These are phyloP conservation scores for Anaspis maculata DNA, from an alignment of 2,888 invertebrate genomes.

Conservation along the genomic window DNA sequence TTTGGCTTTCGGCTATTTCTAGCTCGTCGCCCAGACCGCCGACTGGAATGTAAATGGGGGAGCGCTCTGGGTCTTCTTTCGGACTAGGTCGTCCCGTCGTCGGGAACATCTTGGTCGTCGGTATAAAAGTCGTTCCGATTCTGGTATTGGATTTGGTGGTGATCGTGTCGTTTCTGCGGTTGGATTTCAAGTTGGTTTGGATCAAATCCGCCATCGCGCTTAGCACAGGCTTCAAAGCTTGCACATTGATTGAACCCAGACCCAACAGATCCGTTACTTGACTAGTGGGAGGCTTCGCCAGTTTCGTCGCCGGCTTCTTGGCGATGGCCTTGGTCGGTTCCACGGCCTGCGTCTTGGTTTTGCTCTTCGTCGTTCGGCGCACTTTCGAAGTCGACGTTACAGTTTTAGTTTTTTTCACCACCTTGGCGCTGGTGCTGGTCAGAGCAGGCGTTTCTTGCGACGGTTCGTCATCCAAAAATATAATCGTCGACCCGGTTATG, in stretches of 20 bases:
- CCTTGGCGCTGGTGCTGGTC: slow-evolving; percentile 28
- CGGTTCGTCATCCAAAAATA: slow-evolving; percentile 51
- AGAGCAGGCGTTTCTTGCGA: slow-evolving; percentile 41
- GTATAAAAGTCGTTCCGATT: no score
- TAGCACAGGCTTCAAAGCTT: slow-evolving; percentile 57
- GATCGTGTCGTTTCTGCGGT: slow-evolving; percentile 43
- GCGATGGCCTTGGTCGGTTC: slow-evolving; percentile 42
- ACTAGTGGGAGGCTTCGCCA: slow-evolving; percentile 25
- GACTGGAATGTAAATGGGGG: slow-evolving; percentile 71
- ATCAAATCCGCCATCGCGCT: slow-evolving; percentile 64
- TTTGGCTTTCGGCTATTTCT: slow-evolving; percentile 63
- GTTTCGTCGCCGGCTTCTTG: slow-evolving; percentile 33
- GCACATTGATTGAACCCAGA: slow-evolving; percentile 55
- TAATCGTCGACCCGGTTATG: slow-evolving; percentile 60
- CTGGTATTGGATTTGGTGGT: no score
- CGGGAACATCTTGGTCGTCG: slow-evolving; percentile 29
- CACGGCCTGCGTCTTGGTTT: slow-evolving; percentile 41
- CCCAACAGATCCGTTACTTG: slow-evolving; percentile 54
- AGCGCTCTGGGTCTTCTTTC: slow-evolving; percentile 33
- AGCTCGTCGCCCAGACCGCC: slow-evolving; percentile 54
- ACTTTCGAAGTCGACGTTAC: slow-evolving; percentile 26
- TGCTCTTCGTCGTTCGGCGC: slow-evolving; percentile 35
- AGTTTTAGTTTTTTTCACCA: slow-evolving; percentile 30
- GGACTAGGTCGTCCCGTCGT: background rate
- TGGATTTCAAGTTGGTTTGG: slow-evolving; percentile 50